phyloP scores from a whole-genome alignment of 1,140 invertebrate genomes.

The Vanessa tameamea region DNA sequence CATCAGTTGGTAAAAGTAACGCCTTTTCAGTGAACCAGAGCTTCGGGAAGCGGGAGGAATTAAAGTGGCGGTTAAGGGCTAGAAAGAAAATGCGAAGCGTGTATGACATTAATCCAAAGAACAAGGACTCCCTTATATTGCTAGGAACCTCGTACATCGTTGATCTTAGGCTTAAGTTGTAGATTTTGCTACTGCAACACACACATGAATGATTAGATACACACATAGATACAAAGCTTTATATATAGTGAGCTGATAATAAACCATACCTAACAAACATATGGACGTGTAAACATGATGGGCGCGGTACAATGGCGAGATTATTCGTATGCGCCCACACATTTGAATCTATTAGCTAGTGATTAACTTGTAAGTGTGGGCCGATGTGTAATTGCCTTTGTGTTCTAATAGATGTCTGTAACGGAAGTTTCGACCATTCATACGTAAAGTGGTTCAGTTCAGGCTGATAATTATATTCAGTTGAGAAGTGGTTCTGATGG shows the following conservation, averaged over 20 bases:
- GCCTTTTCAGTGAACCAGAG: too few species aligned
- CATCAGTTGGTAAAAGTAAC: too few species aligned
- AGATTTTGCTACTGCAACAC: too few species aligned
- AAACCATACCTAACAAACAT: neutral
- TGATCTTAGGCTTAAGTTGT: too few species aligned
- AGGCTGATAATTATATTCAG: constrained; percentile 23
- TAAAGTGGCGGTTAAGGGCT: too few species aligned
- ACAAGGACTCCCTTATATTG: too few species aligned
- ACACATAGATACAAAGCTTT: too few species aligned
- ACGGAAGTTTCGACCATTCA: constrained; percentile 39
- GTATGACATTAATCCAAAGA: too few species aligned
- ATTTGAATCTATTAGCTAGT: constrained; percentile 66
- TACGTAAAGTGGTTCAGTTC: constrained; percentile 32
- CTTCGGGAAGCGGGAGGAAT: too few species aligned
- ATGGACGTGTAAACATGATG: constrained; percentile 40
- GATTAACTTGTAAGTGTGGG: constrained; percentile 75
- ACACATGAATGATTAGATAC: too few species aligned
- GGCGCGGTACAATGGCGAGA: constrained; percentile 42
- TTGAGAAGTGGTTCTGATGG: constrained; percentile 1
- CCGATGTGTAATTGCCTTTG: constrained; percentile 55
- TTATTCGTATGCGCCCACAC: constrained; percentile 58
- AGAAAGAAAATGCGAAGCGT: too few species aligned
- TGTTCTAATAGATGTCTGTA: constrained; percentile 49
- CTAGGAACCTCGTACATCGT: too few species aligned
- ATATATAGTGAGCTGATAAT: neutral